Percentiles rank a stretch among this genome's conserved stretches.
phyloP scores from a whole-genome alignment of 2,797 vertebrate species.

The Oreonectes daqikongensis region DNA sequence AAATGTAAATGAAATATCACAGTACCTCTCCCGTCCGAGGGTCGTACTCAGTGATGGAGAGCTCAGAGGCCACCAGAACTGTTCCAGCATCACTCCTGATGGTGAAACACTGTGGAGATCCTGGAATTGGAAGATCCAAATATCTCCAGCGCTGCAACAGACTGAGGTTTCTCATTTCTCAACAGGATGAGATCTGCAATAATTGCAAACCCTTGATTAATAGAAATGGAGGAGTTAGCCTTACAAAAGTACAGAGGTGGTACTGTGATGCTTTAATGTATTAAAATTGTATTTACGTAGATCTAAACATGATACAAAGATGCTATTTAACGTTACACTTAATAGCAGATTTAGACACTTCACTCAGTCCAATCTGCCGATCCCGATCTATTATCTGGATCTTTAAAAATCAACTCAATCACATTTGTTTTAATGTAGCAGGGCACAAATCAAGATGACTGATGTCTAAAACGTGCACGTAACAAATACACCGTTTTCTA shows the following conservation, averaged over 20 bases:
- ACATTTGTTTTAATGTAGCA: neutral
- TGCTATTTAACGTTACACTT: too few species aligned
- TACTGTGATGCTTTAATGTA: too few species aligned
- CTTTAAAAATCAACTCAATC: neutral
- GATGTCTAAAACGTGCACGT: neutral
- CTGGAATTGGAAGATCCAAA: constrained; percentile 66
- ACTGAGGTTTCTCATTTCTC: constrained; percentile 87
- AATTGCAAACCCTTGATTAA: too few species aligned
- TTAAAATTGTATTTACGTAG: too few species aligned
- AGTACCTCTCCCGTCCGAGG: constrained; percentile 77
- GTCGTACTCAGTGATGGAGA: constrained; percentile 81
- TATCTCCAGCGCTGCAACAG: constrained; percentile 75
- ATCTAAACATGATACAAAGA: too few species aligned
- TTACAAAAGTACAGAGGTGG: neutral
- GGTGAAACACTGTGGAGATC: constrained; percentile 78
- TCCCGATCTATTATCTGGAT: too few species aligned
- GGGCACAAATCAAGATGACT: neutral
- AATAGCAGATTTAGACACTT: too few species aligned
- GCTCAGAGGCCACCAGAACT: constrained; percentile 79
- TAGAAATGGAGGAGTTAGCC: too few species aligned
- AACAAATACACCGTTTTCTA: neutral
- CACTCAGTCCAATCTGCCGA: too few species aligned
- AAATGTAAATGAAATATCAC: neutral
- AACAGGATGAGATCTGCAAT: constrained; percentile 21
- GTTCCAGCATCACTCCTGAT: constrained; percentile 75